Evolutionary conservation across 1,140 invertebrate species (phyloP).

Genomic region (Homalodisca vitripennis): DNA sequence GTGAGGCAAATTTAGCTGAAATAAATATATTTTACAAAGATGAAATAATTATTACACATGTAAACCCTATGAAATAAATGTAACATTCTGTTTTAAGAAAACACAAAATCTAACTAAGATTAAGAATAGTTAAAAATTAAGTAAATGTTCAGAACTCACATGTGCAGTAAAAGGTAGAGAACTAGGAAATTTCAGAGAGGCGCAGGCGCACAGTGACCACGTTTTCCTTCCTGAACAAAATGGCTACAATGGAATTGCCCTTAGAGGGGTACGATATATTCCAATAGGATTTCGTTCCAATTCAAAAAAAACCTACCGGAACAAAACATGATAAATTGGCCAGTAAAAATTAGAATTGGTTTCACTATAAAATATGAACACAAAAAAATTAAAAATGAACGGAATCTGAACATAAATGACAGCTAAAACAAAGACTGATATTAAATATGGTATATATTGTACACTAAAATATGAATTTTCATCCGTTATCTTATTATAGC

Average conservation of each 20-base stretch:
- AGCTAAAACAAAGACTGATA: too few relatives aligned
- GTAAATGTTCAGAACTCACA: constrained; percentile 35
- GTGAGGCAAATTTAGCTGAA: constrained; percentile 6
- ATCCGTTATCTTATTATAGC: too few relatives aligned
- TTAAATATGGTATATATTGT: too few relatives aligned
- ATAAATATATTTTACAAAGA: not conserved
- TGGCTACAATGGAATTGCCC: constrained; percentile 7
- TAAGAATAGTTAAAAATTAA: not conserved
- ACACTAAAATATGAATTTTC: too few relatives aligned
- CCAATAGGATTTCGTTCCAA: too few relatives aligned
- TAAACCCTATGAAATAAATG: not conserved
- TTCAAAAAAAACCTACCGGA: too few relatives aligned
- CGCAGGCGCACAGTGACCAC: constrained; percentile 36
- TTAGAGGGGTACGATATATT: constrained; percentile 32
- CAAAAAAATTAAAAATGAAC: too few relatives aligned
- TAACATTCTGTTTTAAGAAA: not conserved
- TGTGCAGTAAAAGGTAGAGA: constrained; percentile 38
- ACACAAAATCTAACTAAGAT: not conserved
- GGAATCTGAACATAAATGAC: too few relatives aligned
- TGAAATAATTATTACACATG: not conserved
- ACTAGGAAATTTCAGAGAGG: constrained; percentile 30
- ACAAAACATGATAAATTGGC: too few relatives aligned
- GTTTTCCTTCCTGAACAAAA: constrained; percentile 30
- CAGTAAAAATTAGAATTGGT: too few relatives aligned
- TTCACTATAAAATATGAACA: too few relatives aligned